These are phyloP conservation scores for Emydocephalus ijimae DNA, from an alignment of 2,113 vertebrate species.

Conservation along the genomic window DNA sequence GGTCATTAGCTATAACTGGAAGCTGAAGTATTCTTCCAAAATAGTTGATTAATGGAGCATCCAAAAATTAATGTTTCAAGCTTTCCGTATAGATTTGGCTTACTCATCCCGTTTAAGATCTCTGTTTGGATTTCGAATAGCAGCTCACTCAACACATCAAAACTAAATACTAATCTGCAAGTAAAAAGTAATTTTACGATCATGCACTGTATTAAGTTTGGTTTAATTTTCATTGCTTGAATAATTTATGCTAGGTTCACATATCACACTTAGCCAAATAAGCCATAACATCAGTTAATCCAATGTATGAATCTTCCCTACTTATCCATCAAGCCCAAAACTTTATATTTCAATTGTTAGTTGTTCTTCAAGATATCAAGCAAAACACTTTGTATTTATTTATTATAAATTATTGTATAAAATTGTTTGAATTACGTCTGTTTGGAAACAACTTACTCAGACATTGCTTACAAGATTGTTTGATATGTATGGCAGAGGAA, in stretches of 20 bases:
- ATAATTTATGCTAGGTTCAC: not conserved
- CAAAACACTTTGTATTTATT: not conserved
- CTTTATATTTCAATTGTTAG: not conserved
- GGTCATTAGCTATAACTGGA: not conserved
- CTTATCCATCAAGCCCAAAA: not conserved
- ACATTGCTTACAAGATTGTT: not conserved
- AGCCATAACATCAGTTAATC: not conserved
- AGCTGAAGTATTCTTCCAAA: not conserved
- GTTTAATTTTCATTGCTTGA: not conserved
- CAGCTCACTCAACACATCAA: not conserved
- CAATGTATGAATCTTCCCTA: not conserved
- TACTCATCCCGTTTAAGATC: not conserved
- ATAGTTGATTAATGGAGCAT: not conserved
- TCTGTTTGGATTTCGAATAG: not conserved
- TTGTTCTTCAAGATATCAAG: not conserved
- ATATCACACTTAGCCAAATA: not conserved
- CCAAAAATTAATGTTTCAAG: not conserved
- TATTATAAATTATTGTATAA: not conserved
- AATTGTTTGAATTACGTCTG: not conserved
- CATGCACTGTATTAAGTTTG: not conserved
- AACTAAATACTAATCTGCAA: not conserved
- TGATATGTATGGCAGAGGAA: not conserved
- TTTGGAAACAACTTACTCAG: not conserved
- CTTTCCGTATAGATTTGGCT: not conserved
- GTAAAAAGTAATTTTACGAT: not conserved